Conservation (phyloP, 2,113 vertebrate genomes). For the Arizona elegans region DNA sequence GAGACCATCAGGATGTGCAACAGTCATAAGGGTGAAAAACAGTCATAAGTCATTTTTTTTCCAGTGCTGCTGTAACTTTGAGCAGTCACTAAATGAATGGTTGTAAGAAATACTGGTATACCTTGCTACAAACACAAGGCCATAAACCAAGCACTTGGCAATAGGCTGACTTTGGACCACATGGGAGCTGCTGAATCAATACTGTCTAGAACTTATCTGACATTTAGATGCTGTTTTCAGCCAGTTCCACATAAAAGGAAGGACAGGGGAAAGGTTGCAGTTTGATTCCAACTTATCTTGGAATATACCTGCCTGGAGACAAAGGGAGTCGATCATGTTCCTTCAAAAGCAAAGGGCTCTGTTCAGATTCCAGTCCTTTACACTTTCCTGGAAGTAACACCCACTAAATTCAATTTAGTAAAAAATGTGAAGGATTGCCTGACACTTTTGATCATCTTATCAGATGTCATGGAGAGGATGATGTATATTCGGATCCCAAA, state of each 20-base stretch:
- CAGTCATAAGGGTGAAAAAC: not conserved
- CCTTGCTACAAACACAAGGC: not conserved
- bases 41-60: not conserved
- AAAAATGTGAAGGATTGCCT: not conserved
- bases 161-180: not conserved
- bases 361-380: not conserved
- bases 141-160: not conserved
- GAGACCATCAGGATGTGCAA: not conserved
- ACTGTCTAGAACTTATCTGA: constrained; percentile 2
- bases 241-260: not conserved
- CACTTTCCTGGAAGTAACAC: not conserved
- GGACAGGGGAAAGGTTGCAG: not conserved
- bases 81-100: not conserved
- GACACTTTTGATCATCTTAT: not conserved
- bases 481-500: not conserved
- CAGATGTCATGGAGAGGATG: not conserved
- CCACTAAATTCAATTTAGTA: not conserved
- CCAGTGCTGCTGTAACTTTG: not conserved
- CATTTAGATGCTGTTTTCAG: not conserved
- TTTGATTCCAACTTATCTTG: not conserved
- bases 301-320: not conserved
- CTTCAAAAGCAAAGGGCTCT: not conserved
- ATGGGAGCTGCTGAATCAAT: not conserved
- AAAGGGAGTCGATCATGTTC: not conserved
- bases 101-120: not conserved